Percentiles rank a stretch among this genome's conserved stretches.
phyloP scores from a whole-genome alignment of 2,797 vertebrate genomes.

The Peromyscus aztecus region DNA sequence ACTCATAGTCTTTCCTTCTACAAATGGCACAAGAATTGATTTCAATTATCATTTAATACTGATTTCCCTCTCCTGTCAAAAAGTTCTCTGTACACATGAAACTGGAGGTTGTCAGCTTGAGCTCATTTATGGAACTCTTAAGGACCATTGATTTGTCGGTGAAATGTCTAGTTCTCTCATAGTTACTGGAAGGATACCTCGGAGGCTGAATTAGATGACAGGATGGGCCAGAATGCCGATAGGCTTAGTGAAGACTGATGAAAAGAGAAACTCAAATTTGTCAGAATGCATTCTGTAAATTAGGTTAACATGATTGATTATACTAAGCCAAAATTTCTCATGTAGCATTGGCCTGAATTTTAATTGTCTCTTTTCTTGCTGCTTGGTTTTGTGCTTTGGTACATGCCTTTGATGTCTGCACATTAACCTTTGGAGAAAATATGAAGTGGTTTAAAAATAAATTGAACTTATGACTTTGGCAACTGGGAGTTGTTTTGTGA shows the following conservation, averaged over 20 bases:
- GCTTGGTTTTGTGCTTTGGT: neutral
- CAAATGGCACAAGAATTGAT: constrained; percentile 75
- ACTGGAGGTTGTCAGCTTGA: constrained; percentile 58
- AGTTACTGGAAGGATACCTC: constrained; percentile 54
- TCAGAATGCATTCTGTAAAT: constrained; percentile 73
- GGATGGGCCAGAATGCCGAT: constrained; percentile 3
- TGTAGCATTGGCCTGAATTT: constrained; percentile 56
- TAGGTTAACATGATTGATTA: constrained; percentile 72
- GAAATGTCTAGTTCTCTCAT: constrained; percentile 62
- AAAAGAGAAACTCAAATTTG: constrained; percentile 52
- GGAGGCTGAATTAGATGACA: constrained; percentile 51
- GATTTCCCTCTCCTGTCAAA: constrained; percentile 71
- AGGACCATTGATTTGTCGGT: constrained; percentile 65
- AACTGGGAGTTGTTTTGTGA: neutral
- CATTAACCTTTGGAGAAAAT: constrained; percentile 34
- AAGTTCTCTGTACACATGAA: constrained; percentile 55
- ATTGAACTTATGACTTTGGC: constrained; percentile 1
- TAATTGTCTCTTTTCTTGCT: constrained; percentile 62
- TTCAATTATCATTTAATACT: constrained; percentile 79
- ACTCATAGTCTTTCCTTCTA: constrained; percentile 68
- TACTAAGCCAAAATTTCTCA: constrained; percentile 51
- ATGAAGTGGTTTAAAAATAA: constrained; percentile 59
- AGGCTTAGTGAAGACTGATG: constrained; percentile 48
- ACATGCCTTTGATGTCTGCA: neutral
- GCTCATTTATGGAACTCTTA: constrained; percentile 72